Conservation (phyloP, 2,888 invertebrate species). For the Coelinius sp. region DNA sequence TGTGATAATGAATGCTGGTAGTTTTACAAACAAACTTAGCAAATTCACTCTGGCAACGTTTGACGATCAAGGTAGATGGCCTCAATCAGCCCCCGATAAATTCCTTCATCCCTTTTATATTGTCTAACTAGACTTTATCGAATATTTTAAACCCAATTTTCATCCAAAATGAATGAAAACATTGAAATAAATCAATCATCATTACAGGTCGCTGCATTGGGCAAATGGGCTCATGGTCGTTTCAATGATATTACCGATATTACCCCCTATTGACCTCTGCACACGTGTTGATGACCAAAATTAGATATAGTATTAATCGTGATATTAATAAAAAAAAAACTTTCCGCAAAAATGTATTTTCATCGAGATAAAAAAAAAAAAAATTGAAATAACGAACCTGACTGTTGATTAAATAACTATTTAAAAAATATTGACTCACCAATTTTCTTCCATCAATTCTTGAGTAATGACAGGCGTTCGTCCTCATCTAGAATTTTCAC, state of each 20-base stretch:
- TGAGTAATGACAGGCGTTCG: constrained; percentile 46
- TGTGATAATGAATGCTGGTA: constrained; percentile 60
- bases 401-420: constrained; percentile 42
- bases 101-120: neutral
- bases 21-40: constrained; percentile 86
- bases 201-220: constrained; percentile 82
- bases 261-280: constrained; percentile 32
- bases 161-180: too few relatives aligned
- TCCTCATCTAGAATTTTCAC: constrained; percentile 53
- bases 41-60: constrained; percentile 90
- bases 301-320: constrained; percentile 44
- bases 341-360: constrained; percentile 48
- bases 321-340: constrained; percentile 48
- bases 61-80: constrained; percentile 87
- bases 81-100: too few relatives aligned
- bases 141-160: too few relatives aligned
- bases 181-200: constrained; percentile 2
- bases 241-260: constrained; percentile 71
- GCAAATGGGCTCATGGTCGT: constrained; percentile 88
- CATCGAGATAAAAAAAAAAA: constrained; percentile 42
- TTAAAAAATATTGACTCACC: neutral
- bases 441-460: constrained; percentile 20
- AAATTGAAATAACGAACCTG: constrained; percentile 35
- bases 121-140: too few relatives aligned
- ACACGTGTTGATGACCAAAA: constrained; percentile 41